Base-by-base conservation (phyloP, 2,113 vertebrate species). In the Sylvilagus bachmani region DNA sequence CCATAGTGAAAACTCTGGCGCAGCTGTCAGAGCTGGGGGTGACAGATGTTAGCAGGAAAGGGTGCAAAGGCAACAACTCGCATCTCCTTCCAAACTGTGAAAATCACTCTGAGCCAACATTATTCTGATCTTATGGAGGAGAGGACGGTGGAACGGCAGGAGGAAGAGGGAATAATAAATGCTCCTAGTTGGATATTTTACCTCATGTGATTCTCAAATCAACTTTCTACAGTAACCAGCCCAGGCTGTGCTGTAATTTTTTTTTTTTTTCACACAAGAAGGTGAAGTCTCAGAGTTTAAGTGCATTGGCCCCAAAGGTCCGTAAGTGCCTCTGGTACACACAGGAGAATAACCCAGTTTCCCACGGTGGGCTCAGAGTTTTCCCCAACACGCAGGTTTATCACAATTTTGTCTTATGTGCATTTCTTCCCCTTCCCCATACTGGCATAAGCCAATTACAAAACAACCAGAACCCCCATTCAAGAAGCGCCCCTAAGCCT, bases 121-220 rank as follows among this genome's bases (percentile, higher is more conserved):
- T 86, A 92, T 74, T 77, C 89, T 95, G 75, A 64, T 97, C 85
- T 90, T 86, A 73, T 53, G 85, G 82, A 75, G 38, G 61, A 94
- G 49, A 93, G 66, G 92, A 88, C 81, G 95, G 11, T 51, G 13
- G 38, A 93, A 90, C 51, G 67, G 89, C 27, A 94, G 36, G 24
- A 95, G 89, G 89, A 89, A 84, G 55, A 84, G 93, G 93, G 77
- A 94, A 93, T 91, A 97, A 96, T 84, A 96, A 97, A 89, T 12
- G 19, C 25, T 82, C 67, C 31, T 82, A 93, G 96, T 90, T 83
- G 79, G 5, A 74, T 55, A 66, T n/a, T 96, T 96, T 89, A 93
- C 90, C 81, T 93, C 61, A 64, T 91, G 25, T 91, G 27, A 55
- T 84, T 66, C 58, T 77, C 62, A 92, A 16, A 89, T 94, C 51